Evolutionary conservation across 2,888 invertebrate species (phyloP).

Genomic region (Pseudoips prasinana): DNA sequence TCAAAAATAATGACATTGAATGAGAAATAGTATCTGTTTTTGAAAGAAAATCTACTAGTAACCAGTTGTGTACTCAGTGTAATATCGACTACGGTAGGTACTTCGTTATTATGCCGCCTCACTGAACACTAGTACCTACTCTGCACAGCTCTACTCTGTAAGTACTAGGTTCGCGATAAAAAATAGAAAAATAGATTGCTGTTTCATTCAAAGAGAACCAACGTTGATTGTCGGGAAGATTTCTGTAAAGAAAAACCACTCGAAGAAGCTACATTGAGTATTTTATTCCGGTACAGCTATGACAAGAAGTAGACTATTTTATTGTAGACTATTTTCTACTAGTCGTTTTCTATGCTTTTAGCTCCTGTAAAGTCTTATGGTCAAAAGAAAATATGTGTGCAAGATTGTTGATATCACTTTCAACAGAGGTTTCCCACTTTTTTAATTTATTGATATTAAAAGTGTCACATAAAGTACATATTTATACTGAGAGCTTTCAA

Average conservation of each 20-base stretch:
- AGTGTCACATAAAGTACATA: too few species aligned
- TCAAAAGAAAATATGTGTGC: too few species aligned
- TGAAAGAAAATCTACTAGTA: conserved; percentile 21
- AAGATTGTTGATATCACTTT: too few species aligned
- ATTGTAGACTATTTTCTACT: too few species aligned
- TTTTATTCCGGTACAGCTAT: conserved; percentile 9
- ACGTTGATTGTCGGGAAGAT: conserved; percentile 36
- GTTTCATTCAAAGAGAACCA: conserved; percentile 38
- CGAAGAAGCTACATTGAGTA: conserved; percentile 18
- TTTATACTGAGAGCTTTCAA: too few species aligned
- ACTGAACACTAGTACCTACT: conserved; percentile 41
- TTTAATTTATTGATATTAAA: too few species aligned
- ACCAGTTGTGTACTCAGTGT: conserved; percentile 18
- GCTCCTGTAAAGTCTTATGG: too few species aligned
- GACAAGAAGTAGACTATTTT: too few species aligned
- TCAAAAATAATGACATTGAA: background rate
- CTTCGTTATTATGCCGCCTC: conserved; percentile 43
- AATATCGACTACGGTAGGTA: conserved; percentile 28
- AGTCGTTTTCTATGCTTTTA: too few species aligned
- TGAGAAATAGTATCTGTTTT: conserved; percentile 22
- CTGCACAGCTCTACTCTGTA: conserved; percentile 28
- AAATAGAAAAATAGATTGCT: conserved; percentile 33
- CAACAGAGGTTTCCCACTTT: too few species aligned
- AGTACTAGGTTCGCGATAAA: conserved; percentile 39
- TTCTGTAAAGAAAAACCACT: conserved; percentile 34